Percentiles rank a stretch among this genome's conserved stretches.
Evolutionary conservation across 1,140 invertebrate species (phyloP).

Genomic region (Anoplolepis gracilipes): DNA sequence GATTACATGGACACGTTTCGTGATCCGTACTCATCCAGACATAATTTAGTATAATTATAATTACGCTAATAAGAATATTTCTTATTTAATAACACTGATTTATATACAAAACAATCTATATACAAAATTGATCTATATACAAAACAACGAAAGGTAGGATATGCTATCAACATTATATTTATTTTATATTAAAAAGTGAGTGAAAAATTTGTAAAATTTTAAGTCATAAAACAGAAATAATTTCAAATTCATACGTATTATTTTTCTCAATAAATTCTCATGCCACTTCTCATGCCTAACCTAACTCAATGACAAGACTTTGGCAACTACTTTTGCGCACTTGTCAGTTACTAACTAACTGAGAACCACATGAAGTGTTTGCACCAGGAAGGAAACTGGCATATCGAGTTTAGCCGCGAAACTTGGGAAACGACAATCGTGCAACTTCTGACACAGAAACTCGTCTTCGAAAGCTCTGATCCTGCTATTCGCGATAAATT

Average conservation of each 20-base stretch:
- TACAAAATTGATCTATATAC: not conserved
- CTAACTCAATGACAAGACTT: constrained; percentile 12
- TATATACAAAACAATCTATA: not conserved
- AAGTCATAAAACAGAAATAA: not conserved
- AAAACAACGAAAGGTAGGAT: not conserved
- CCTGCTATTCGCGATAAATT: not conserved
- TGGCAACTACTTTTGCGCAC: not conserved
- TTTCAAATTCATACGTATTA: not conserved
- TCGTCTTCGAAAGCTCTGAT: not conserved
- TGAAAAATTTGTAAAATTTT: not conserved
- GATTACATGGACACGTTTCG: not conserved
- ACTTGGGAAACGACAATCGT: constrained; percentile 37
- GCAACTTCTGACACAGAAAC: constrained; percentile 27
- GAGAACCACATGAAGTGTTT: constrained; percentile 54
- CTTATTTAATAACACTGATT: not conserved
- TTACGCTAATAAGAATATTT: not conserved
- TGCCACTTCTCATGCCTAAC: not conserved
- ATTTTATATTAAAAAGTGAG: not conserved
- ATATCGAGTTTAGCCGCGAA: constrained; percentile 62
- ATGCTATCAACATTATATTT: not conserved
- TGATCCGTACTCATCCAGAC: too few relatives aligned
- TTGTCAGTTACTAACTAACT: constrained; percentile 65
- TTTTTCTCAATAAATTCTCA: constrained; percentile 35
- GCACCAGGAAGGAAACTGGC: constrained; percentile 41
- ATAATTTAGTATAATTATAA: constrained; percentile 8